Base-by-base conservation (phyloP, 2,797 vertebrate species). In the Neosalanx taihuensis region DNA sequence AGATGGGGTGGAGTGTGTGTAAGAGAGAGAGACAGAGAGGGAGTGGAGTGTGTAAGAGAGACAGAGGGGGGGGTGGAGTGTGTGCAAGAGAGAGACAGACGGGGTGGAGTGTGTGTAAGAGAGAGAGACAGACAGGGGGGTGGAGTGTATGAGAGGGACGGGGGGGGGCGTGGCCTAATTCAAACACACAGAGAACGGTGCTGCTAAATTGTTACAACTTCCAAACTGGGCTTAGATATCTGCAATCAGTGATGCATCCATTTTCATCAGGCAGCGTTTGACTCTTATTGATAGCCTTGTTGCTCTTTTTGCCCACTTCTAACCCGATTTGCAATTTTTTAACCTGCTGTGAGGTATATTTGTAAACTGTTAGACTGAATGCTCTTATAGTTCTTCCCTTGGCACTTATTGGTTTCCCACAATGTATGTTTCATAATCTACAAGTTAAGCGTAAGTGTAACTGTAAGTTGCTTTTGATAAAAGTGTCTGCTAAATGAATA, bases 181-280 rank as follows among this genome's bases (percentile, higher is more conserved):
- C 94, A 94, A 94, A 94, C 93, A 92, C 95, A 92, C 95, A 93
- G 87, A 93, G 95, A 93, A 94, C 93, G 91, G 90, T 93, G 76
- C 87, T 91, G 88, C 87, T 92, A 92, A 92, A 91, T 93, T 90
- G 95, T 94, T 94, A 93, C 95, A 97, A 94, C 94, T 94, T 95
- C 94, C 95, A 94, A 93, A 94, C 91, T 89, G 88, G 88, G 92
- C 93, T 93, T 94, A 92, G 94, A 95, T 95, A 95, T 94, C 93
- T 89, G 93, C 93, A 95, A 94, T 96, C 95, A 96, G 93, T 91
- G 92, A 95, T 93, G 94, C 94, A 92, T 96, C 95, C 91, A 92
- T 94, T 96, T 97, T 97, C 95, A 97, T 97, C 95, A 96, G 94
- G 94, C 90, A 87, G 89, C 87, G 93, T 89, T 91, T 96, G 94